Base-by-base conservation (phyloP, 2,888 invertebrate species). In the Dichetophora obliterata region DNA sequence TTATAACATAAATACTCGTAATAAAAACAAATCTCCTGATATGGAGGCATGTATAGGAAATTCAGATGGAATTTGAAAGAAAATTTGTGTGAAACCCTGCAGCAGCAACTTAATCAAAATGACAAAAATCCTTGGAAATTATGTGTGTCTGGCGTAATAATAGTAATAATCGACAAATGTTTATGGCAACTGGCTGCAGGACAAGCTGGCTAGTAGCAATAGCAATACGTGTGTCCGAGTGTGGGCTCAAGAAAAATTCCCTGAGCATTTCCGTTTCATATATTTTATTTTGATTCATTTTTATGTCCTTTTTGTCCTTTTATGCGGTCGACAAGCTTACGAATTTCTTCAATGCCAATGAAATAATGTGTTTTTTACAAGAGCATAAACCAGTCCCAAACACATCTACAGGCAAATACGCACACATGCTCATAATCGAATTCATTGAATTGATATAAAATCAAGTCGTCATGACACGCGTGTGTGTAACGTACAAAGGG, bases 121-220 rank as follows among this genome's bases (percentile, higher is more conserved):
- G 65, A 74, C 66, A 74, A 65, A 54, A 54, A 63, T 73, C 50
- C 73, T 73, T 63, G 48, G 50, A 73, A 61, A 74, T 61, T 74
- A 50, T 63, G 34, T 52, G 19, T 27, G 19, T 27, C 24, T 63
- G 52, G 63, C 65, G 52, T 34, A 11, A 24, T 27, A 27, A 65
- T 65, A 27, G 24, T 52, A 74, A 74, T 66, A 65, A 66, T 54
- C 74, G 74, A 37, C 34, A 22, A 66, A 52, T 74, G 37, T 34
- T 27, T 52, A 65, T 54, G 54, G 54, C 74, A 66, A 19, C 57
- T 3, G 37, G 57, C 50, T 22, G 50, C 50, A 24, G 68, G 68
- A 68, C 66, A 65, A 27, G 11, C 24, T 22, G 24, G 22, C 5
- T 22, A 27, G n/a, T 50, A 14, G 24, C 48, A n/a, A n/a, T n/a